phyloP scores from a whole-genome alignment of 2,113 vertebrate species.

The Larimichthys polyactis region DNA sequence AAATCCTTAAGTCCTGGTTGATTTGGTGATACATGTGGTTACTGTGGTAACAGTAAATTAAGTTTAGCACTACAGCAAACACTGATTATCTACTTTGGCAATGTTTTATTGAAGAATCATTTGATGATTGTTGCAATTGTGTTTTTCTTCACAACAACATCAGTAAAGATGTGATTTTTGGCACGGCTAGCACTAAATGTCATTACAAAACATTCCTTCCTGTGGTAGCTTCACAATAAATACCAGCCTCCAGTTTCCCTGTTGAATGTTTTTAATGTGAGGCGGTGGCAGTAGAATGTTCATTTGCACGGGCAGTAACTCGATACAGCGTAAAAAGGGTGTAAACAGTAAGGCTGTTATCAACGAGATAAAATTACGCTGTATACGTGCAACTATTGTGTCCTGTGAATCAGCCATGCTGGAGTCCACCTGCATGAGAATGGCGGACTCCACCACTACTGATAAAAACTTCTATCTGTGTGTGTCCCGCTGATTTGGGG shows the following conservation, averaged over 20 bases:
- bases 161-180: background rate
- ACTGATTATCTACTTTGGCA: background rate
- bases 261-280: no score
- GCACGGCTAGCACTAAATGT: background rate
- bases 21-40: background rate
- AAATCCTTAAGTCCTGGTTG: background rate
- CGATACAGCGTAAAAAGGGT: no score
- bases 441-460: background rate
- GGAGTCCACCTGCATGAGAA: no score
- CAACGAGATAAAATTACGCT: background rate
- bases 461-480: background rate
- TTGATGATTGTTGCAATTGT: no score
- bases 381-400: background rate
- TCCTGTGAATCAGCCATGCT: no score
- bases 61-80: background rate
- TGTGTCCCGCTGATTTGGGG: no score
- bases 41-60: background rate
- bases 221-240: background rate
- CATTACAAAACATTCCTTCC: background rate
- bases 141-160: background rate
- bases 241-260: background rate
- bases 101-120: background rate
- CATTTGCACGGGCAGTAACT: no score
- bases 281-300: no score
- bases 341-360: no score